Evolutionary conservation across 2,888 invertebrate species (phyloP).

Genomic region (Nymphalis urticae): DNA sequence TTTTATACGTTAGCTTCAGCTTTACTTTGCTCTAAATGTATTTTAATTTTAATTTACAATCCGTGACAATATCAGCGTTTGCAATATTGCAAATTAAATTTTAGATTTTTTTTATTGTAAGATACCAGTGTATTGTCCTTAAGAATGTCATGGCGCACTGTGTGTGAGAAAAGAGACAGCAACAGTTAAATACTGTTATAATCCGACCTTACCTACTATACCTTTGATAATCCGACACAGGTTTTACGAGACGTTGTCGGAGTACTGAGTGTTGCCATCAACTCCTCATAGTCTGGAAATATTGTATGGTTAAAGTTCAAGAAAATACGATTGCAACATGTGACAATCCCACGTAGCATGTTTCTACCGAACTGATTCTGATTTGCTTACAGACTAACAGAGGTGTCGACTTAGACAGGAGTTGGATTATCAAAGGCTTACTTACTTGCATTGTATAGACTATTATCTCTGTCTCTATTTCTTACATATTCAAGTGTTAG

Average conservation of each 20-base stretch:
- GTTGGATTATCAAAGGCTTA: no score
- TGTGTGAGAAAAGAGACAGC: conserved; percentile 9
- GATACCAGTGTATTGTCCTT: conserved; percentile 51
- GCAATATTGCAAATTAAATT: conserved; percentile 19
- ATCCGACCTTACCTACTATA: no score
- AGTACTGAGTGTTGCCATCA: no score
- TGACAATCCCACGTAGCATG: no score
- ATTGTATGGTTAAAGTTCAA: no score
- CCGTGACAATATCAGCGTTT: conserved; percentile 14
- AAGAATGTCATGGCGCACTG: neutral
- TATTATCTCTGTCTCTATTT: conserved; percentile 2
- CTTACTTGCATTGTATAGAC: neutral
- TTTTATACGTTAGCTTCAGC: conserved; percentile 55
- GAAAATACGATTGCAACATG: no score
- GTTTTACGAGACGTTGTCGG: no score
- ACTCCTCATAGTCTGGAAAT: no score
- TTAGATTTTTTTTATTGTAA: conserved; percentile 22
- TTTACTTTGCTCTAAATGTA: conserved; percentile 57
- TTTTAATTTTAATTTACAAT: conserved; percentile 50
- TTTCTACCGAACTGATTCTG: no score
- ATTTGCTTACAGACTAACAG: no score
- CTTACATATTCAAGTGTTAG: neutral
- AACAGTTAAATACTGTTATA: neutral
- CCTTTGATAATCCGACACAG: no score
- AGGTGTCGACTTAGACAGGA: no score